Conservation (phyloP, 2,797 vertebrate genomes). For the Distichodus sexfasciatus region DNA sequence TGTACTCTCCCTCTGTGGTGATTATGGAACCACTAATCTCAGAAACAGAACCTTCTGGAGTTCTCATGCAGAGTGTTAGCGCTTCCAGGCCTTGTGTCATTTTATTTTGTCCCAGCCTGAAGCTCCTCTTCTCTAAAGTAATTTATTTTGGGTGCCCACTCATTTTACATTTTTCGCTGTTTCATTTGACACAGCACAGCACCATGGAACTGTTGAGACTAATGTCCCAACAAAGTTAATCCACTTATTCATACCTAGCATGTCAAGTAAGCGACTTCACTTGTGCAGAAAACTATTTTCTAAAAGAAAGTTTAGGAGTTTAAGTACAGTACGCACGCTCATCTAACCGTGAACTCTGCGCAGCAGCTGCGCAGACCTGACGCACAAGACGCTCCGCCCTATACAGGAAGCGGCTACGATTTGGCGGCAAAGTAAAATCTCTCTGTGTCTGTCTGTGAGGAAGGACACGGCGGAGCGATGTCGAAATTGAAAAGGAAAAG, state of each 20-base stretch:
- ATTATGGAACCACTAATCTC: slow-evolving; percentile 43
- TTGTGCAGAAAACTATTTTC: no score
- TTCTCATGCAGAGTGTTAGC: slow-evolving; percentile 55
- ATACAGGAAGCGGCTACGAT: neutral
- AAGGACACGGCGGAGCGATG: neutral
- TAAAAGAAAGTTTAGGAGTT: no score
- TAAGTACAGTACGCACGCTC: no score
- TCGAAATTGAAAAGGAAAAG: slow-evolving; percentile 22
- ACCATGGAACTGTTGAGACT: no score
- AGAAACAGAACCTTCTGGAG: slow-evolving; percentile 63
- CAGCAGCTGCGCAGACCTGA: neutral
- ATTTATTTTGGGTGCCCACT: neutral
- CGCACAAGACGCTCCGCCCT: neutral
- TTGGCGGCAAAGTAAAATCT: neutral
- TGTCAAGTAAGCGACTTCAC: no score
- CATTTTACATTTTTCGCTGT: slow-evolving; percentile 1
- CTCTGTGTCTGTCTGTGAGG: no score
- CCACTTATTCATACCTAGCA: neutral
- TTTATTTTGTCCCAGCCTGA: slow-evolving; percentile 1
- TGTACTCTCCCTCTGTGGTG: slow-evolving; percentile 50
- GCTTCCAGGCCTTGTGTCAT: slow-evolving; percentile 21
- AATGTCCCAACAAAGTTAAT: no score
- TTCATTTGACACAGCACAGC: no score
- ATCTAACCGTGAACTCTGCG: neutral
- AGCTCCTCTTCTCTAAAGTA: neutral